Evolutionary conservation across 2,888 invertebrate species (phyloP).

Genomic region (Neoaliturus tenellus): DNA sequence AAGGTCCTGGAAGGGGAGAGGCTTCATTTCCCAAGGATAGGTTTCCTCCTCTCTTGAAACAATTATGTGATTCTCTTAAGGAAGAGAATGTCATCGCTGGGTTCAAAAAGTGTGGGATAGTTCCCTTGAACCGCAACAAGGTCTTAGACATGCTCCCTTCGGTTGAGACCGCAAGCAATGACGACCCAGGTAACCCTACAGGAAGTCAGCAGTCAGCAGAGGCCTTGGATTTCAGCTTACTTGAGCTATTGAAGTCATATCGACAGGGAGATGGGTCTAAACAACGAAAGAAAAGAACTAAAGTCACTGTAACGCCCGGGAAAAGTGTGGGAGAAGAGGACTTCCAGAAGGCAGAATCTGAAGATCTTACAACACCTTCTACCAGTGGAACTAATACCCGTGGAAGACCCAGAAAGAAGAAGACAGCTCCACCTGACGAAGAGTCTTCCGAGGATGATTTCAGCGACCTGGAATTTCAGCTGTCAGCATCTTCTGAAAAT

Average conservation of each 20-base stretch:
- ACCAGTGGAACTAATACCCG: slow-evolving; percentile 13
- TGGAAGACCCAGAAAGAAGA: slow-evolving; percentile 47
- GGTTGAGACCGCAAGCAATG: background rate
- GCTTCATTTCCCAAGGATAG: slow-evolving; percentile 57
- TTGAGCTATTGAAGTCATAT: slow-evolving; percentile 48
- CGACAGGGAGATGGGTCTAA: slow-evolving; percentile 49
- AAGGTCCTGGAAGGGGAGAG: slow-evolving; percentile 46
- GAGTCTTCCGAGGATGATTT: slow-evolving; percentile 49
- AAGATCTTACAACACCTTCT: background rate
- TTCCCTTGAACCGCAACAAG: slow-evolving; percentile 51
- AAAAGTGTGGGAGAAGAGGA: slow-evolving; percentile 52
- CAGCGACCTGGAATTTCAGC: slow-evolving; percentile 46
- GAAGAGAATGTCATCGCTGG: slow-evolving; percentile 55
- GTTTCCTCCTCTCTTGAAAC: slow-evolving; percentile 57
- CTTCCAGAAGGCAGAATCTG: slow-evolving; percentile 32
- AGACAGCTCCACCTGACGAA: slow-evolving; percentile 45
- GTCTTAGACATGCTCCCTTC: slow-evolving; percentile 54
- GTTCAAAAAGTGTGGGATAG: slow-evolving; percentile 56
- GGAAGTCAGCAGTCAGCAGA: slow-evolving; percentile 27
- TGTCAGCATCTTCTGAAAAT: slow-evolving; percentile 32
- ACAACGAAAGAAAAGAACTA: slow-evolving; percentile 49
- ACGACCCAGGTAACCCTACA: slow-evolving; percentile 30
- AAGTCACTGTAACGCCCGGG: slow-evolving; percentile 46
- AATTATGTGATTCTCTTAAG: slow-evolving; percentile 49
- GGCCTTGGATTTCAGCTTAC: slow-evolving; percentile 45